Evolutionary conservation across 2,797 vertebrate genomes (phyloP).

Genomic region (Gymnothorax javanicus): DNA sequence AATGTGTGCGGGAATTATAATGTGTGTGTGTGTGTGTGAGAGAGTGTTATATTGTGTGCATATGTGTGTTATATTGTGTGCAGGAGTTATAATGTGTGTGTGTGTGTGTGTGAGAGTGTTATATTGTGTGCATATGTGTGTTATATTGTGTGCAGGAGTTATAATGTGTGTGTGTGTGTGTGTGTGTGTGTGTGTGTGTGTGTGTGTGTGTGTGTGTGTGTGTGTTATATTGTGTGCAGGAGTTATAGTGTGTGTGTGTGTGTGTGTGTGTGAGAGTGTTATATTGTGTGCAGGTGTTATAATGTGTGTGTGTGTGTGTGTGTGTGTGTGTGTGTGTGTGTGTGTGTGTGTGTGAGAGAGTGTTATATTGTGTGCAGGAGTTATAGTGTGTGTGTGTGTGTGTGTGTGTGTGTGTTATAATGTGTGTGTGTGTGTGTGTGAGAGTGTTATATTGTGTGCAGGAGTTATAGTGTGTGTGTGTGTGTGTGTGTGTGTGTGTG

Average conservation of each 20-base stretch:
- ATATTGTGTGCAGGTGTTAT: too few relatives aligned
- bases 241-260: too few relatives aligned
- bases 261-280: slow-evolving; percentile 23
- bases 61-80: too few relatives aligned
- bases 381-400: too few relatives aligned
- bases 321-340: background rate
- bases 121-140: background rate
- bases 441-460: background rate
- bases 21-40: slow-evolving; percentile 1
- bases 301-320: slow-evolving; percentile 9
- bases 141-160: slow-evolving; percentile 59
- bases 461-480: background rate
- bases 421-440: background rate
- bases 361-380: background rate
- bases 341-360: too few relatives aligned
- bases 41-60: slow-evolving; percentile 16
- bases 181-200: background rate
- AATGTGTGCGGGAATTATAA: background rate
- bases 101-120: background rate
- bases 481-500: background rate
- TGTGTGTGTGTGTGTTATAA: background rate
- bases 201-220: too few relatives aligned
- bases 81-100: too few relatives aligned
- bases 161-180: background rate
- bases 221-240: too few relatives aligned